Percentiles rank a stretch among this genome's conserved stretches.
phyloP scores from a whole-genome alignment of 2,797 vertebrate genomes.

The Takifugu rubripes region DNA sequence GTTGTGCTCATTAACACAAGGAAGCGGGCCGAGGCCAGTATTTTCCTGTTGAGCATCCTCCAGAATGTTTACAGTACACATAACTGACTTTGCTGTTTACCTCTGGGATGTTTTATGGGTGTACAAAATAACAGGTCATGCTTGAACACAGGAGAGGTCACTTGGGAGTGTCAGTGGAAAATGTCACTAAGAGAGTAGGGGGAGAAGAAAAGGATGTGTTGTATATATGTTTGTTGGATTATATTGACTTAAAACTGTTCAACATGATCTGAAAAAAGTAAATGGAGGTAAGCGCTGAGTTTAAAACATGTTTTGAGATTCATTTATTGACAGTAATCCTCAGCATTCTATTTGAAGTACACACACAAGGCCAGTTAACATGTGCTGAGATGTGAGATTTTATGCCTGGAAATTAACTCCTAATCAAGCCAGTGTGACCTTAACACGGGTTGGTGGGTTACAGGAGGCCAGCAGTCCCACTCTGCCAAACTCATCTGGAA shows the following conservation, averaged over 20 bases:
- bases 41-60: slow-evolving; percentile 25
- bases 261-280: too few species aligned
- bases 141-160: slow-evolving; percentile 25
- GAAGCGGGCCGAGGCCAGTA: slow-evolving; percentile 27
- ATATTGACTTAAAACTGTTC: too few species aligned
- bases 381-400: neutral
- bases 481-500: slow-evolving; percentile 43
- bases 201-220: too few species aligned
- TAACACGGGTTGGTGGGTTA: slow-evolving; percentile 39
- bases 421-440: slow-evolving; percentile 37
- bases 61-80: slow-evolving; percentile 41
- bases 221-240: too few species aligned
- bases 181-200: neutral
- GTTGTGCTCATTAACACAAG: slow-evolving; percentile 38
- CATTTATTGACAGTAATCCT: too few species aligned
- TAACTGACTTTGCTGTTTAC: slow-evolving; percentile 30
- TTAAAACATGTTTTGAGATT: slow-evolving; percentile 36
- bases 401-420: neutral
- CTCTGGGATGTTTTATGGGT: slow-evolving; percentile 41
- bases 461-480: slow-evolving; percentile 53
- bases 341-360: slow-evolving; percentile 8
- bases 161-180: slow-evolving; percentile 11
- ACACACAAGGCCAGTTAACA: slow-evolving; percentile 3
- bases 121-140: slow-evolving; percentile 42
- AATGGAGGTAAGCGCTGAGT: neutral